Base-by-base conservation (phyloP, 1,140 invertebrate genomes). In the Trachelipus rathkii region DNA sequence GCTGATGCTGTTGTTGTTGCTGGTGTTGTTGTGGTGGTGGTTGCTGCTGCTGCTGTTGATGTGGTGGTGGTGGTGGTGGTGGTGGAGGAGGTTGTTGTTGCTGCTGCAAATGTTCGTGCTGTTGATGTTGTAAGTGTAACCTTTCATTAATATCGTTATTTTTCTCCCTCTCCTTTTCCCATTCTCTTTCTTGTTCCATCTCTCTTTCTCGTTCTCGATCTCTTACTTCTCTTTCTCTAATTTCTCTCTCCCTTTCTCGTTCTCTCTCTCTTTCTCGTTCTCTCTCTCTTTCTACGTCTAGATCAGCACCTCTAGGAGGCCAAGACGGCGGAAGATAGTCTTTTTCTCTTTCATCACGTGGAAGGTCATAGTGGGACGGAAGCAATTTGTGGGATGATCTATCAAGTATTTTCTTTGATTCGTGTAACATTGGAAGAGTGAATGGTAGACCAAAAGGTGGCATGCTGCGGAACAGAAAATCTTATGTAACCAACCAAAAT, bases 351-450 rank as follows among this genome's bases (percentile, higher is more conserved):
- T 44, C 10, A 44, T 75, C 73, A 23, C 73, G 50, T 15, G 77
- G 77, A 33, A 77, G 77, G 43, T 81, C 80, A 67, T 81, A 81
- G 33, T 75, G 77, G 23, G 77, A 66, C 15, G 79, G 77, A 15
- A 73, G 72, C 73, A 81, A 72, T 11, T 79, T 78, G 75, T 79
- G 80, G 23, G 73, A 74, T n/a, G 74, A 77, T 6, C 80, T 71
- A 45, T 81, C 80, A 50, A 81, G 71, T 44, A 81, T 75, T 72
- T 78, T 81, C 67, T 81, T 81, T 44, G 80, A 77, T 44, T 81
- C 78, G 46, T 81, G 77, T 33, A 81, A 72, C 53, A 77, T 73
- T 4, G 80, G 80, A 44, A 81, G 72, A 11, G 77, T 75, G 77
- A 81, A 81, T 23, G 75, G 80, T 21, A 81, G 75, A n/a, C 80